A percentile compares a stretch with the other conserved stretches of the same genome.
Conservation (phyloP, 2,113 vertebrate species). For the Ranitomeya imitator region DNA sequence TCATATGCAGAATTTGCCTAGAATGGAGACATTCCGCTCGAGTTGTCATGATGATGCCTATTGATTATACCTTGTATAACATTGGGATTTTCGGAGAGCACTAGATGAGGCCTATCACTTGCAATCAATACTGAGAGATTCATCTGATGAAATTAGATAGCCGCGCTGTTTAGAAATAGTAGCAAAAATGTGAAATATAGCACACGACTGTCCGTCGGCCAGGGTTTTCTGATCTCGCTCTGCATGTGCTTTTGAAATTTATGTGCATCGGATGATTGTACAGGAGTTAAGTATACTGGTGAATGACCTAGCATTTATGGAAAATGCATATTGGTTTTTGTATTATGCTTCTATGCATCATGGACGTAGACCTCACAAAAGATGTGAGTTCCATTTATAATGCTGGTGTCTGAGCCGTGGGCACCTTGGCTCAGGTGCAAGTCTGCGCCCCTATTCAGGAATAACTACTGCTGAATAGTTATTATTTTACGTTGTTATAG, state of each 20-base stretch:
- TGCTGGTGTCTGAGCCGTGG: neutral
- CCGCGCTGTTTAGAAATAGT: neutral
- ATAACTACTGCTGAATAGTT: too few species aligned
- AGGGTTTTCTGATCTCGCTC: neutral
- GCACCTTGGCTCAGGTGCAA: too few species aligned
- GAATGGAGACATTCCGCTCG: neutral
- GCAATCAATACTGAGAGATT: constrained; percentile 26
- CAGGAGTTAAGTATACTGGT: neutral
- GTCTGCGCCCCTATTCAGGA: too few species aligned
- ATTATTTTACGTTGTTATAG: too few species aligned
- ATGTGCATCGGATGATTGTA: neutral
- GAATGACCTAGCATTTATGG: neutral
- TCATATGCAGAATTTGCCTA: neutral
- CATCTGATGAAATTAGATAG: constrained; percentile 1
- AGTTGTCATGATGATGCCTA: neutral
- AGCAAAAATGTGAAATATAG: neutral
- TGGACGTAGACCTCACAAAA: neutral
- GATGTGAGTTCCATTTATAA: neutral
- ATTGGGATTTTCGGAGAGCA: neutral
- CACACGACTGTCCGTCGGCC: neutral
- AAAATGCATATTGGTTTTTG: constrained; percentile 12
- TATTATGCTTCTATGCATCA: neutral
- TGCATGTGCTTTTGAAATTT: neutral
- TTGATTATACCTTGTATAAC: neutral
- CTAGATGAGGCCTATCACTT: constrained; percentile 8